Base-by-base conservation (phyloP, 2,797 vertebrate genomes). In the Salarias fasciatus region DNA sequence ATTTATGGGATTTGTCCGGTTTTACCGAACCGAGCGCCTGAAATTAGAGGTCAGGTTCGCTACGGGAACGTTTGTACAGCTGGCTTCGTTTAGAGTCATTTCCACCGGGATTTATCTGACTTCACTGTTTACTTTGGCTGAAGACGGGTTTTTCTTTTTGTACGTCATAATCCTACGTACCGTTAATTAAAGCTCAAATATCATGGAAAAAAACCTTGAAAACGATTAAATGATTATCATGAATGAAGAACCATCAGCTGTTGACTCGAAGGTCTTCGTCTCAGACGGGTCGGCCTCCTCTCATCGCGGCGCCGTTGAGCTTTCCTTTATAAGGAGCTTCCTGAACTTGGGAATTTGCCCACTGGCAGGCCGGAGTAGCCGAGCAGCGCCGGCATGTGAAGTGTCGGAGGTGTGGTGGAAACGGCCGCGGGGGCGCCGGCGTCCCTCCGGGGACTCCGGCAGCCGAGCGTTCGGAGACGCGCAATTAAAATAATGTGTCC, bases 401-500 rank as follows among this genome's bases (percentile, higher is more conserved):
- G 62, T 40, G 63, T 70, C 50, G 8, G 18, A 28, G 57, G 62
- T 60, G 5, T 14, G 8, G 67, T 58, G 36, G 51, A 65, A 61
- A 53, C 31, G 64, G 42, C 58, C 60, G 3, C 11, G 0, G 36
- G 79, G 5, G 10, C 61, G 74, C 46, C 47, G 31, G 42, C 9
- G 37, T 50, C 80, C 69, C 66, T 35, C 9, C 33, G 9, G 33
- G 33, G 9, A 66, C 58, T 61, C 70, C 11, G 63, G 36, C 61
- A 59, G 64, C 53, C 11, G 10, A 58, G 63, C 30, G 70, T 69
- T 82, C 75, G 75, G 77, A 85, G 84, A 75, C 82, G 64, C 69
- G 5, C 91, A 89, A 91, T 92, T 91, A 90, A 87, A 88, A 84
- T 83, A 87, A 83, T 63, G 72, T 80, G 75, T 71, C 79, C 84